Percentiles rank a stretch among this genome's conserved stretches.
These are phyloP conservation scores for Agrochola lychnidis DNA, from an alignment of 2,888 invertebrate genomes.

Conservation along the genomic window DNA sequence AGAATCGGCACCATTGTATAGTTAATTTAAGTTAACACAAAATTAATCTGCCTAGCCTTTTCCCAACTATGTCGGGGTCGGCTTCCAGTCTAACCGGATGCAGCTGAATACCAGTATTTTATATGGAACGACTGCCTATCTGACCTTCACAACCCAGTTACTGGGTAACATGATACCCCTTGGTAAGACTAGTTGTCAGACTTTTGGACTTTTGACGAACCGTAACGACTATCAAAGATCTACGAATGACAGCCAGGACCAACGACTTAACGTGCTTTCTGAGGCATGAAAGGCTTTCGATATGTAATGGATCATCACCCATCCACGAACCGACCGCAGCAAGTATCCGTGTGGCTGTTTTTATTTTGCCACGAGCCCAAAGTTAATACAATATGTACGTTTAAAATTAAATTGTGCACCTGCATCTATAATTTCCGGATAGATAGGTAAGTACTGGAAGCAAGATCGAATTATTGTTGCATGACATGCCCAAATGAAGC, in stretches of 20 bases:
- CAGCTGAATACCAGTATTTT: background rate
- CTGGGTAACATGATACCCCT: too few relatives aligned
- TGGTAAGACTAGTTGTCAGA: background rate
- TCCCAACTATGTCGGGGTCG: too few relatives aligned
- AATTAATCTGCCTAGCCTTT: background rate
- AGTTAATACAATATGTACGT: background rate
- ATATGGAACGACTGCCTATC: background rate
- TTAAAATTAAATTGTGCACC: slow-evolving; percentile 8
- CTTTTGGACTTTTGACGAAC: background rate
- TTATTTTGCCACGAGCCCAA: background rate
- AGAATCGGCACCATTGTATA: too few relatives aligned
- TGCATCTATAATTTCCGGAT: background rate
- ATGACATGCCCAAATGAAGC: slow-evolving; percentile 45
- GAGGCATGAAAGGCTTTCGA: background rate
- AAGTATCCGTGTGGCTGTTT: background rate
- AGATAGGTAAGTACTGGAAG: background rate
- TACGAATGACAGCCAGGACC: background rate
- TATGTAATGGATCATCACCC: background rate
- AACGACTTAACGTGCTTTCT: background rate
- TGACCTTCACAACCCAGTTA: background rate
- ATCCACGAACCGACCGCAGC: too few relatives aligned
- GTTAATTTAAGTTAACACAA: background rate
- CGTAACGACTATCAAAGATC: background rate
- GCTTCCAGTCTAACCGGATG: background rate
- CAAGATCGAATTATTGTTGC: slow-evolving; percentile 14